phyloP scores from a whole-genome alignment of 2,888 invertebrate species.

The Hymenopus coronatus region DNA sequence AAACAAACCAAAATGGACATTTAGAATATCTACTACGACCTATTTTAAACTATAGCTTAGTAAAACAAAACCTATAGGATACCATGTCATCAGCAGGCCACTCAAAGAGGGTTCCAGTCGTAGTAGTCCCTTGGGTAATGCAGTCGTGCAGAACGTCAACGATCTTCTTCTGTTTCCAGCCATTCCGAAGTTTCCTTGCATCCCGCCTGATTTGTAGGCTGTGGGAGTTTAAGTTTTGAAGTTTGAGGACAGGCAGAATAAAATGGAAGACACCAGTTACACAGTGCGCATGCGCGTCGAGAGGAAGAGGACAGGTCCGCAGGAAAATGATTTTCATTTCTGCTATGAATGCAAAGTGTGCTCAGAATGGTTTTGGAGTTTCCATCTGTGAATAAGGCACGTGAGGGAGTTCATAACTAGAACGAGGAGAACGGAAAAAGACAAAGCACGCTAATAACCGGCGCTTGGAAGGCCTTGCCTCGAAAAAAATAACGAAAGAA shows the following conservation, averaged over 20 bases:
- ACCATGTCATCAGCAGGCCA: too few relatives aligned
- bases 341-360: background rate
- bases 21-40: too few relatives aligned
- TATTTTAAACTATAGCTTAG: too few relatives aligned
- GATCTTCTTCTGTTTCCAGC: background rate
- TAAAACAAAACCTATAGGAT: too few relatives aligned
- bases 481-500: background rate
- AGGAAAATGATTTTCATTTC: background rate
- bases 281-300: background rate
- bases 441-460: background rate
- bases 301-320: background rate
- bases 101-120: too few relatives aligned
- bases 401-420: background rate
- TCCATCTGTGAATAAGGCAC: background rate
- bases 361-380: background rate
- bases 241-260: background rate
- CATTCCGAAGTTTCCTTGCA: too few relatives aligned
- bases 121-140: background rate
- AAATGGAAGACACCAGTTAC: background rate
- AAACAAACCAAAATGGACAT: too few relatives aligned
- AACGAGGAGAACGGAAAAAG: background rate
- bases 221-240: background rate
- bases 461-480: background rate
- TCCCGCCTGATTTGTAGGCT: background rate
- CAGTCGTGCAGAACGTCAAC: background rate